Evolutionary conservation across 2,113 vertebrate species (phyloP), one percentile per base, ranked within the genome.

Genomic region (Mormoops blainvillei): DNA sequence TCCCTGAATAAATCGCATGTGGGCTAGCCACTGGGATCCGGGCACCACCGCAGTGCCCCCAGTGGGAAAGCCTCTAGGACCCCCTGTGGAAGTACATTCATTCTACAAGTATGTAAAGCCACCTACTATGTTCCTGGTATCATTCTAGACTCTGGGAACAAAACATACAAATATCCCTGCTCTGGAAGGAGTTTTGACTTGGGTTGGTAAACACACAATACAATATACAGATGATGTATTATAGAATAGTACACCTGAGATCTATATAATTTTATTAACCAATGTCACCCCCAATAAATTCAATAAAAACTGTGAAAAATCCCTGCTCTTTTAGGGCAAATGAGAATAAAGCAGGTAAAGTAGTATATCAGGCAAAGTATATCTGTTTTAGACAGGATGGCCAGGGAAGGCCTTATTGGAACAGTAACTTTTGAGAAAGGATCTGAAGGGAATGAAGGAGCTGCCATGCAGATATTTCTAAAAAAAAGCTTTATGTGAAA

Each of bases 51-150:
- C 9, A 65, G 26, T 54, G 9, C 4, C 22, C 12, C 67, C 31
- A 20, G 5, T 24, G 9, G 70, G 58, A 87, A 94, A 81, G 13
- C 31, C 38, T 48, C 58, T 31, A 68, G 26, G 31, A 61, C 31
- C 36, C 58, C 20, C 58, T 26, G 16, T 26, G 48, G 7, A 67
- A 81, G 36, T 48, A 54, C 58, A 71, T 76, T 76, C 67, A 83
- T 74, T 80, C 48, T 78, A n/a, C 36, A 89, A 89, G 91, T 74
- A 90, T 90, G 70, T 95, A 74, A 48, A 89, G 90, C 41, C 56
- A 92, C 36, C 54, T 52, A 54, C 52, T 65, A 13, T 33, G 20
- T 33, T 50, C 14, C 50, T 28, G 31, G 43, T n/a, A 36, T 84
- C 87, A 70, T 87, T 89, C 28, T 58, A 67, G 71, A 28, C 41